Conservation (phyloP, 2,113 vertebrate genomes). For the Caranx ignobilis region DNA sequence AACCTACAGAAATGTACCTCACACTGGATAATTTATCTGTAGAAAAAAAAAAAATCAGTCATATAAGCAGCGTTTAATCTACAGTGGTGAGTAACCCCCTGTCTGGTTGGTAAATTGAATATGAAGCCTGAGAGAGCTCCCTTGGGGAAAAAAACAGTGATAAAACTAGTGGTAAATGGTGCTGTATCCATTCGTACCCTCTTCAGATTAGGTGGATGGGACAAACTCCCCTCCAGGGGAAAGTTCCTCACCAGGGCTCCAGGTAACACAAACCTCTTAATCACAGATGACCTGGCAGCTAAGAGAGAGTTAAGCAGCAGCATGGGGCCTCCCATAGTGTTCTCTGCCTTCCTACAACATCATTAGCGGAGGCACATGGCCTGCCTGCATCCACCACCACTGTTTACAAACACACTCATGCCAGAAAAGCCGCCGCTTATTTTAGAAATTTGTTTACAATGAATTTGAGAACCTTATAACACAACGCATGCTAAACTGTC, state of each 20-base stretch:
- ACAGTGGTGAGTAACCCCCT: slow-evolving; percentile 35
- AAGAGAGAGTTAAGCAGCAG: slow-evolving; percentile 85
- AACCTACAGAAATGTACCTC: slow-evolving; percentile 6
- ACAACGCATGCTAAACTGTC: slow-evolving; percentile 42
- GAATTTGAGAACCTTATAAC: slow-evolving; percentile 83
- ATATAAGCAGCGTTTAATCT: slow-evolving; percentile 46
- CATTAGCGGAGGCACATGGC: slow-evolving; percentile 79
- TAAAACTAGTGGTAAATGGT: slow-evolving; percentile 74
- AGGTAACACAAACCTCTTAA: slow-evolving; percentile 89
- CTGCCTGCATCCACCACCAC: slow-evolving; percentile 72
- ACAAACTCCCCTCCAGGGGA: slow-evolving; percentile 85
- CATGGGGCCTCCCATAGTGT: slow-evolving; percentile 80
- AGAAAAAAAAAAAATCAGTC: slow-evolving; percentile 30
- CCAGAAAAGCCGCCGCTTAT: slow-evolving; percentile 90
- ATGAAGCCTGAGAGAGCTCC: slow-evolving; percentile 61
- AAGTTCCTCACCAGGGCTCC: slow-evolving; percentile 87
- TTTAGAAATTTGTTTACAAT: slow-evolving; percentile 90
- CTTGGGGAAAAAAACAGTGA: slow-evolving; percentile 56
- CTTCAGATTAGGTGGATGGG: slow-evolving; percentile 81
- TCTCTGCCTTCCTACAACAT: slow-evolving; percentile 76
- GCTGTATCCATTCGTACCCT: slow-evolving; percentile 79
- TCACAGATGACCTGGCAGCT: slow-evolving; percentile 90
- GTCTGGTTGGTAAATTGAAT: slow-evolving; percentile 70
- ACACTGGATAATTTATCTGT: slow-evolving; percentile 26
- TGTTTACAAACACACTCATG: slow-evolving; percentile 94